phyloP scores from a whole-genome alignment of 2,113 vertebrate genomes.

The Chroicocephalus ridibundus region DNA sequence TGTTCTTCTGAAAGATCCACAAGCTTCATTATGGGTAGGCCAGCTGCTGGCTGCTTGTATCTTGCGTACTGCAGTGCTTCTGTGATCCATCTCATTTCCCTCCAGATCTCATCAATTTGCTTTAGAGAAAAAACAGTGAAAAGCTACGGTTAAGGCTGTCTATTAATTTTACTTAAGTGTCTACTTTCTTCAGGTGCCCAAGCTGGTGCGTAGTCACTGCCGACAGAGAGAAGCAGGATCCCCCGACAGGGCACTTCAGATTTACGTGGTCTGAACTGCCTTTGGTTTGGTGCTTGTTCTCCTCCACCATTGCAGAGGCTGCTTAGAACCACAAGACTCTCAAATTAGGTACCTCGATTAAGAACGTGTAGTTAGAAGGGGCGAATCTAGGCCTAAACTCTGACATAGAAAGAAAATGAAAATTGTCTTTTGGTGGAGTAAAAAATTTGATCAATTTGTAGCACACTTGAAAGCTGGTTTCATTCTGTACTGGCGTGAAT shows the following conservation, averaged over 20 bases:
- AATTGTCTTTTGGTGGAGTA: not conserved
- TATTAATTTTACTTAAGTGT: not conserved
- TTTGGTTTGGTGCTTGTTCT: not conserved
- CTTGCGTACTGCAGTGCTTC: constrained; percentile 93
- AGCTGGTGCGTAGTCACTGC: not conserved
- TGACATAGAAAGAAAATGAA: not conserved
- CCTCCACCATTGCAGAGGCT: not conserved
- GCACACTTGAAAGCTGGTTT: not conserved
- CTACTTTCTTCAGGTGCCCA: not conserved
- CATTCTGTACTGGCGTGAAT: not conserved
- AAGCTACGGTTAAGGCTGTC: not conserved
- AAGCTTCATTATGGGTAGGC: constrained; percentile 81
- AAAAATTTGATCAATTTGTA: not conserved
- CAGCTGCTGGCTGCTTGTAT: constrained; percentile 87
- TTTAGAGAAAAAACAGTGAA: constrained; percentile 43
- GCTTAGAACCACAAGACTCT: not conserved
- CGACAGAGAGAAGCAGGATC: not conserved
- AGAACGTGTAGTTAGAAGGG: not conserved
- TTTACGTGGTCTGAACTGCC: not conserved
- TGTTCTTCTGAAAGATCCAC: constrained; percentile 77
- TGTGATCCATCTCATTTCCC: constrained; percentile 92
- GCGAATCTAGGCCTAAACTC: not conserved
- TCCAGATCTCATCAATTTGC: constrained; percentile 95
- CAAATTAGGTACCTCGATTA: not conserved
- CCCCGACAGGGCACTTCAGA: not conserved